A percentile compares a stretch with the other conserved stretches of the same genome.
Conservation (phyloP, 2,113 vertebrate species). For the Ctenomys sociabilis region DNA sequence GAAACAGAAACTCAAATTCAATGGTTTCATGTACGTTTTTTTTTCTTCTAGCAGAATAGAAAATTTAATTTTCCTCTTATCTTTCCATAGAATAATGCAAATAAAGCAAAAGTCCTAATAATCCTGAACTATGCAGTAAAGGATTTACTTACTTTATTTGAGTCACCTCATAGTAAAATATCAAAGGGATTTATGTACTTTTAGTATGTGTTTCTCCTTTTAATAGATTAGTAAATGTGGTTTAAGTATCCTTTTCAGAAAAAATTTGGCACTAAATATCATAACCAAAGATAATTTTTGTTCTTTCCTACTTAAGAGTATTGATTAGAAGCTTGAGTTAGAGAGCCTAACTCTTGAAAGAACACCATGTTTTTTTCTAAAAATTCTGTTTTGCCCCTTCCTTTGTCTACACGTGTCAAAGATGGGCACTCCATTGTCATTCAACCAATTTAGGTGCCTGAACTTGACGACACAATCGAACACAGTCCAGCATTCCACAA, state of each 20-base stretch:
- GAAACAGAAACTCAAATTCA: not conserved
- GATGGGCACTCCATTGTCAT: too few species aligned
- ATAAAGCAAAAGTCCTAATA: not conserved
- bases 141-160: conserved; percentile 1
- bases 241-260: conserved; percentile 16
- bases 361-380: not conserved
- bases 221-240: not conserved
- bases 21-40: not conserved
- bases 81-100: not conserved
- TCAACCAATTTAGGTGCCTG: too few species aligned
- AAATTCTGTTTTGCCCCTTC: too few species aligned
- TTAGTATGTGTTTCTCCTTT: not conserved
- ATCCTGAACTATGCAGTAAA: not conserved
- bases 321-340: conserved; percentile 13
- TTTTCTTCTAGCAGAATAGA: not conserved
- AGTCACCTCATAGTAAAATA: not conserved
- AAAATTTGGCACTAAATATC: conserved; percentile 4
- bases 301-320: not conserved
- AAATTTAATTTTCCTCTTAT: not conserved
- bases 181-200: not conserved
- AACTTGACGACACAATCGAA: too few species aligned
- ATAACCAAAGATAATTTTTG: conserved; percentile 23
- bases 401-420: too few species aligned
- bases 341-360: conserved; percentile 19
- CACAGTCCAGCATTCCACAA: too few species aligned